These are phyloP conservation scores for Tichodroma muraria DNA, from an alignment of 2,113 vertebrate genomes.

Conservation along the genomic window DNA sequence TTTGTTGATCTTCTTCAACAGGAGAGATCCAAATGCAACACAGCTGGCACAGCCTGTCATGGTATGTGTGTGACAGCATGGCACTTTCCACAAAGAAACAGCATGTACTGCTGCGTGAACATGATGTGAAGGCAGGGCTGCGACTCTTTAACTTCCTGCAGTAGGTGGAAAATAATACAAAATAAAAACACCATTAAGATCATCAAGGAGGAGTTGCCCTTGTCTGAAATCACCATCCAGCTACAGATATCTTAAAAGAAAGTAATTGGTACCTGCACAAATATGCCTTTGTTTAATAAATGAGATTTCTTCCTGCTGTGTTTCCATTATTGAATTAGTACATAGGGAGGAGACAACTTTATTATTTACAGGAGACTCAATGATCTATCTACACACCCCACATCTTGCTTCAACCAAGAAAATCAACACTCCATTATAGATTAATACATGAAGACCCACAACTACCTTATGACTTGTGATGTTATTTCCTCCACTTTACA, in stretches of 20 bases:
- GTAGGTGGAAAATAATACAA: background rate
- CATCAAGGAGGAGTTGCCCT: background rate
- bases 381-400: background rate
- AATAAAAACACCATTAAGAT: background rate
- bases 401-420: background rate
- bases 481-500: background rate
- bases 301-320: background rate
- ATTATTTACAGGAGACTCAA: background rate
- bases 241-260: background rate
- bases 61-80: accelerated
- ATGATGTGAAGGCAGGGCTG: background rate
- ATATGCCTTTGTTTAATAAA: background rate
- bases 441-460: background rate
- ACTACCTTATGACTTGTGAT: background rate
- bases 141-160: background rate
- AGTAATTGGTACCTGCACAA: background rate
- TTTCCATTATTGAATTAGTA: background rate
- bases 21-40: accelerated
- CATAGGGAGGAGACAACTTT: background rate
- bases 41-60: background rate
- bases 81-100: background rate
- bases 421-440: background rate
- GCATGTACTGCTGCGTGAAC: no score
- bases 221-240: background rate
- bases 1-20: background rate